Base-by-base conservation (phyloP, 2,113 vertebrate species). In the Marcusenius ussheri region DNA sequence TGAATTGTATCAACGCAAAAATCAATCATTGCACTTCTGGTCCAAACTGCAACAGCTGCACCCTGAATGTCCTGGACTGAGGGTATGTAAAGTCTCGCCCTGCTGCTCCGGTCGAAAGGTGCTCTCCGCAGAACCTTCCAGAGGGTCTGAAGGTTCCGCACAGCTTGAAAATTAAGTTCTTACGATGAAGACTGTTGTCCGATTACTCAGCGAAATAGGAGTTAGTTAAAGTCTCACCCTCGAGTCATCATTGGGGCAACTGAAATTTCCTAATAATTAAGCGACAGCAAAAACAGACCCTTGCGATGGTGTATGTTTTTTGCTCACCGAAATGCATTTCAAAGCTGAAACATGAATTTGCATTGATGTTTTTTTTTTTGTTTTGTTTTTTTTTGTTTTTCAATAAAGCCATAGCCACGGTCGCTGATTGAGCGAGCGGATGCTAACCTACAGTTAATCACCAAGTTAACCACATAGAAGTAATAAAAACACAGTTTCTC, bases 1-100 rank as follows among this genome's bases (percentile, higher is more conserved):
- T 91, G 93, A 95, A 93, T 94, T 95, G 93, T 94, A 94, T 93
- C 87, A 62, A 90, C 91, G 93, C 93, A 92, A 92, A 88, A 83
- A 90, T 90, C 89, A 91, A 87, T 92, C 91, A 93, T 93, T 94
- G 93, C 93, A 93, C 93, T 89, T 89, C 91, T 93, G 92, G 92
- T 93, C 91, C 93, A 92, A 89, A 91, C 87, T 91, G 90, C 91
- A 91, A 91, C 91, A 91, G 83, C 84, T 91, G 90, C 89, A 90
- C 87, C 83, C 70, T 87, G 74, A 90, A 90, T 77, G 85, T 92
- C 86, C 87, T 83, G 90, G 90, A 89, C 84, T 90, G 39, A 88
- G 35, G 86, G 51, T 46, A 88, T 27, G 49, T 42, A 66, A 88
- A 49, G 50, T 35, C 50, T 74, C 51, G 83, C 21, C 21, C 8